Percentiles rank a stretch among this genome's conserved stretches.
phyloP scores from a whole-genome alignment of 2,113 vertebrate species.

The Nibea albiflora region DNA sequence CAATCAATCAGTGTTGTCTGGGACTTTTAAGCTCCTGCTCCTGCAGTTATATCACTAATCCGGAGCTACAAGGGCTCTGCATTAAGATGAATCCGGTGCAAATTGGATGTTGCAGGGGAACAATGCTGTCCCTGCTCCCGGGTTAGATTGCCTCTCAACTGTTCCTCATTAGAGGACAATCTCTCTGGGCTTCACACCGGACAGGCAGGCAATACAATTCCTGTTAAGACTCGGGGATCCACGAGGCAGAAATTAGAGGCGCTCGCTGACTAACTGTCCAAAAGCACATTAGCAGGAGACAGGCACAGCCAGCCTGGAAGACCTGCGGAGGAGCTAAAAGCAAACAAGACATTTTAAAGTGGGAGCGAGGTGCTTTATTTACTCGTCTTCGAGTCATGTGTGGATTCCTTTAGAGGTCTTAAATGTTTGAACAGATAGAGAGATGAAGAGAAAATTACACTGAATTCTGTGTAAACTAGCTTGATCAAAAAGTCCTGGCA shows the following conservation, averaged over 20 bases:
- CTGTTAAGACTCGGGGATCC: conserved; percentile 48
- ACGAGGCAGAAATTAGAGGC: conserved; percentile 51
- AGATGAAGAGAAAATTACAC: neutral
- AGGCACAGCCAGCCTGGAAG: conserved; percentile 1
- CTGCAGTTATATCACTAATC: conserved; percentile 72
- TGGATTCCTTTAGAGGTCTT: neutral
- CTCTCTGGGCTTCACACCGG: conserved; percentile 47
- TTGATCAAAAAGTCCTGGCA: conserved; percentile 13
- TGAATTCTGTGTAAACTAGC: neutral
- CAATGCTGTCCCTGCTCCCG: conserved; percentile 44
- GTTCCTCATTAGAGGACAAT: conserved; percentile 75
- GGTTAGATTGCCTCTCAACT: conserved; percentile 73
- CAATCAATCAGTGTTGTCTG: conserved; percentile 75
- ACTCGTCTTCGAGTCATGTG: neutral
- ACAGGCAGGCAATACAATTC: conserved; percentile 65
- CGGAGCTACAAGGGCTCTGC: conserved; percentile 61
- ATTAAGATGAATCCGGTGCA: conserved; percentile 73
- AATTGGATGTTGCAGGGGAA: conserved; percentile 75
- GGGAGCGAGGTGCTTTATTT: neutral
- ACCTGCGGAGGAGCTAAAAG: conserved; percentile 25
- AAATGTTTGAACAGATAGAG: conserved; percentile 8
- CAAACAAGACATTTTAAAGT: conserved; percentile 35
- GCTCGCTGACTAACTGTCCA: conserved; percentile 35
- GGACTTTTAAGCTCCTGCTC: conserved; percentile 49
- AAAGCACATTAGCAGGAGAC: conserved; percentile 41